Evolutionary conservation across 1,140 invertebrate genomes (phyloP).

Genomic region (Drosophila baimaii): DNA sequence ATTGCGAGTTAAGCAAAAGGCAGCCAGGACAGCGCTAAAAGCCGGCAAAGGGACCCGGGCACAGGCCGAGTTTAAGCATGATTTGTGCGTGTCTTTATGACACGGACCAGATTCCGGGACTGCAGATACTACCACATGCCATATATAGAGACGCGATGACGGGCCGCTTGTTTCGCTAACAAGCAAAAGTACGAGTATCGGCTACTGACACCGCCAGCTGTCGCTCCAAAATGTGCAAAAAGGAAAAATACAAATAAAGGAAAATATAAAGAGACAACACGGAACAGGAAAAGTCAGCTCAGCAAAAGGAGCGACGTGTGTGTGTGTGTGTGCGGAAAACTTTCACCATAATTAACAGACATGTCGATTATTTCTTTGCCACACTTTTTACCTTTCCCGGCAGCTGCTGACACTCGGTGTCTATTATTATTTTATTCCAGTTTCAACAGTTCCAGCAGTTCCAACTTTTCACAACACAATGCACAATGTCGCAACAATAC

Average conservation of each 20-base stretch:
- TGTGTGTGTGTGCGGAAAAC: conserved; percentile 61
- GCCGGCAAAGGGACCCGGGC: conserved; percentile 22
- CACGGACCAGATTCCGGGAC: conserved; percentile 49
- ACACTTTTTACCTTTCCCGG: conserved; percentile 77
- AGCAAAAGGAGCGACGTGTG: conserved; percentile 50
- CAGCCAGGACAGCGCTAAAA: conserved; percentile 61
- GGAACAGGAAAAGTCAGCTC: conserved; percentile 53
- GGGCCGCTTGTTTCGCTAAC: conserved; percentile 57
- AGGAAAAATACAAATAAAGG: conserved; percentile 35
- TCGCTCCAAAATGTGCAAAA: conserved; percentile 53
- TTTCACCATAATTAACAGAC: conserved; percentile 83
- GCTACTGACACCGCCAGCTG: conserved; percentile 66
- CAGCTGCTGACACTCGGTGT: conserved; percentile 55
- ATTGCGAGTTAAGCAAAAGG: conserved; percentile 84
- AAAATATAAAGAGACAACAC: conserved; percentile 17
- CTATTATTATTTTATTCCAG: conserved; percentile 60
- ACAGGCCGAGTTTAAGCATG: conserved; percentile 69
- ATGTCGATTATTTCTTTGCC: conserved; percentile 80
- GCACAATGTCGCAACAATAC: conserved; percentile 53
- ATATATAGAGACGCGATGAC: conserved; percentile 35
- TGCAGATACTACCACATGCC: conserved; percentile 24
- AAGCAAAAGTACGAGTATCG: conserved; percentile 49
- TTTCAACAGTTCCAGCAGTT: conserved; percentile 60
- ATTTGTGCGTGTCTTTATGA: conserved; percentile 83
- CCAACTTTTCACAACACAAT: conserved; percentile 64